Evolutionary conservation across 2,797 vertebrate genomes (phyloP).

Genomic region (Onychomys leucogaster): DNA sequence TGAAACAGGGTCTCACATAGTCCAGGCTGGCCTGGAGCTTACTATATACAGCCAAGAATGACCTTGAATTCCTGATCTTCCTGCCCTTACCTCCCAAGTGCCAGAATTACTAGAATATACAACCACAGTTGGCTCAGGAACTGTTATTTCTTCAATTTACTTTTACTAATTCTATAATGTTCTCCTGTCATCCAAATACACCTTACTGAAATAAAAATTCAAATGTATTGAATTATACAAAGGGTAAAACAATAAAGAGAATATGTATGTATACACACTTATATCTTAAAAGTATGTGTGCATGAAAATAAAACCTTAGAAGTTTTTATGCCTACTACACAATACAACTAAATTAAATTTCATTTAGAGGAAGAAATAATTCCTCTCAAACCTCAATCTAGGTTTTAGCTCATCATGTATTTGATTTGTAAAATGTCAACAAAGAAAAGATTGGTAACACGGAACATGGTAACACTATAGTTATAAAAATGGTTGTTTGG

Average conservation of each 20-base stretch:
- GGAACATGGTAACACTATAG: neutral
- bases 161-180: conserved; percentile 34
- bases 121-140: neutral
- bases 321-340: neutral
- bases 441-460: neutral
- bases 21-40: neutral
- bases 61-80: neutral
- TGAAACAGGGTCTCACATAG: neutral
- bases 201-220: conserved; percentile 51
- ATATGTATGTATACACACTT: neutral
- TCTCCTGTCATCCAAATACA: neutral
- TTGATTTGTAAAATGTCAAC: conserved; percentile 6
- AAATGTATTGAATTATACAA: conserved; percentile 26
- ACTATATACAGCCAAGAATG: neutral
- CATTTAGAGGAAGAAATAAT: neutral
- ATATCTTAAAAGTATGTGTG: neutral
- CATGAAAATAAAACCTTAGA: conserved; percentile 40
- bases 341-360: conserved; percentile 6
- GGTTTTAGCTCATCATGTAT: neutral
- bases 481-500: neutral
- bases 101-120: neutral
- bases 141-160: conserved; percentile 2
- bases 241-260: neutral
- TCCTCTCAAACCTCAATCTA: conserved; percentile 39
- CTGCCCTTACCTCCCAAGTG: neutral